Evolutionary conservation across 2,797 vertebrate genomes (phyloP), one percentile per base, ranked within the genome.

Genomic region (Melanotaenia parkinsoni): DNA sequence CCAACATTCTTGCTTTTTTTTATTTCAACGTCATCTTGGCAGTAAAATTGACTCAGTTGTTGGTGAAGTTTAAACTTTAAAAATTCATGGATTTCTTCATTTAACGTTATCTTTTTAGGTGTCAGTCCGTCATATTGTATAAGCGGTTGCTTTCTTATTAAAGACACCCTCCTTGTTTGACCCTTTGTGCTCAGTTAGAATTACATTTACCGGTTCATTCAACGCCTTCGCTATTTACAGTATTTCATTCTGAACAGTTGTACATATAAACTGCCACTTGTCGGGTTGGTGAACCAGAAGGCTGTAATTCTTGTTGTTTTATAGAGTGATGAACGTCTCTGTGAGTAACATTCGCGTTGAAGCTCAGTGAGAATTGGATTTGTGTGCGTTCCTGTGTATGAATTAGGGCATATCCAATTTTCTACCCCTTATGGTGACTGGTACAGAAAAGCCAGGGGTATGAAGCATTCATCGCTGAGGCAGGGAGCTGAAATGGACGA

Each of bases 401-500:
- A 85, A 83, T 81, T 58, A 65, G 78, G 76, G 63, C 78, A 72
- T 77, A 77, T 89, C 75, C 76, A 79, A 71, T 83, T 75, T 80
- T 80, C 63, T 53, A 37, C 43, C 65, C 67, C 74, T 77, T 47
- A 4, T 70, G 37, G 73, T 70, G 63, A 43, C 66, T 9, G 37
- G 16, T 26, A 28, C 32, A 60, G 60, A 60, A 68, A 70, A 83
- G 53, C 74, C 74, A 45, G 62, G 6, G 5, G 53, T 26, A 81
- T 89, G 79, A 87, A 87, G 86, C 70, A 87, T 90, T 91, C 80
- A 88, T 78, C 64, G 58, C 20, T 1, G 63, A 74, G 73, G 67
- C 37, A 9, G 57, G 51, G 53, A 69, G 72, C 37, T 11, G 61
- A 43, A 67, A 67, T 54, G 43, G 69, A 70, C 38, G 5, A 69